These are phyloP conservation scores for Achatina immaculata DNA, from an alignment of 1,140 invertebrate genomes.

Conservation along the genomic window DNA sequence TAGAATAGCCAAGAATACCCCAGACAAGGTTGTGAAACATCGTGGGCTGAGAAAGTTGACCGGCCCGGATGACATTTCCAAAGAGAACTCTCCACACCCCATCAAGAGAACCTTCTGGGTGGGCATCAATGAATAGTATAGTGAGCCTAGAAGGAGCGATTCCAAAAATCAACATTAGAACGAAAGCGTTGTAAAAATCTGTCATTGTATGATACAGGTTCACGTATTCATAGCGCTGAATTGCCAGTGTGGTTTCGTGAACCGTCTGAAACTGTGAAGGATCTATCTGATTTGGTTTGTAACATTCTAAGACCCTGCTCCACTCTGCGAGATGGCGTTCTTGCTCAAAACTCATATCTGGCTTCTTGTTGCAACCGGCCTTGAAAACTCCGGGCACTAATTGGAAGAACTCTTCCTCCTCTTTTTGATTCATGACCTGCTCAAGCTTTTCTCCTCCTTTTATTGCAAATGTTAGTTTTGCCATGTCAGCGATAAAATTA, in stretches of 20 bases:
- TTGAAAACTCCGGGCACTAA: constrained; percentile 53
- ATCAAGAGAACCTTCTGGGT: constrained; percentile 61
- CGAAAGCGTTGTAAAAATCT: constrained; percentile 67
- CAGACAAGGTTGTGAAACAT: constrained; percentile 54
- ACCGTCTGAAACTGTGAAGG: neutral
- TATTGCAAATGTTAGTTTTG: neutral
- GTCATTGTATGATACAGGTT: constrained; percentile 70
- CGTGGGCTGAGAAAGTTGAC: constrained; percentile 37
- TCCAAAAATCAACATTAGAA: constrained; percentile 60
- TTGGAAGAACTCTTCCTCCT: constrained; percentile 52
- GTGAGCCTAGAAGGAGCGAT: constrained; percentile 45
- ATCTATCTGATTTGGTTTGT: constrained; percentile 6
- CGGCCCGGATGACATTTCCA: constrained; percentile 42
- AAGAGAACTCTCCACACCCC: constrained; percentile 61
- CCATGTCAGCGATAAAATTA: constrained; percentile 46
- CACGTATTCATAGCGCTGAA: constrained; percentile 65
- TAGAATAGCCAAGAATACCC: constrained; percentile 63
- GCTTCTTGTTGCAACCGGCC: constrained; percentile 40
- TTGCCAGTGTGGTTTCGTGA: constrained; percentile 49
- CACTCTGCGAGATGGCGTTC: constrained; percentile 49
- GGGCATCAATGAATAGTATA: constrained; percentile 62
- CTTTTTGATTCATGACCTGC: constrained; percentile 57
- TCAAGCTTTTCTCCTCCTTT: constrained; percentile 58
- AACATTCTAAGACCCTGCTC: constrained; percentile 33
- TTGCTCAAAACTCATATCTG: constrained; percentile 34